Evolutionary conservation across 2,113 vertebrate genomes (phyloP), one percentile per base, ranked within the genome.

Genomic region (Harpagus bidentatus): DNA sequence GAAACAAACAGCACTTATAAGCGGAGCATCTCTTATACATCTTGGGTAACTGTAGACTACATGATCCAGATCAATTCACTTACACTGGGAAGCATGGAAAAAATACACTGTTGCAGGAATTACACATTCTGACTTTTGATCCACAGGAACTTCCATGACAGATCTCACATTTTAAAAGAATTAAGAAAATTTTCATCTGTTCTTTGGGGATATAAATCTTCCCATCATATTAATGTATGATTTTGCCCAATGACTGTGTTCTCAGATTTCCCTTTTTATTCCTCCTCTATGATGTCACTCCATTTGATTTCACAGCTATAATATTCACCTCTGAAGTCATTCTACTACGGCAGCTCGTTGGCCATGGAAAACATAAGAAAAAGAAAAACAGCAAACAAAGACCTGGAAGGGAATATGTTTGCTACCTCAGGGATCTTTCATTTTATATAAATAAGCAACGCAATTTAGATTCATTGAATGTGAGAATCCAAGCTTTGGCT

Each of bases 51-150:
- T 3, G 11, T 3, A 82, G 52, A 56, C 71, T 63, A 50, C 34
- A 77, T 26, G 62, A 77, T 92, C 66, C 66, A 79, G 82, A 91
- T 82, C 88, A 87, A 86, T 96, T 97, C 86, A 59, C 43, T 91
- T 94, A 77, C n/a, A 8, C 85, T 62, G 89, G 93, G 89, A 91
- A 86, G 53, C 43, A 63, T 0, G 7, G 36, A 26, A 23, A 85
- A 88, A 90, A 82, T 3, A 25, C n/a, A 88, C 23, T 34, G 6
- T 25, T 65, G 86, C 47, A 83, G 67, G 69, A 96, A 91, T 50
- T 83, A 42, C 17, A 65, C 5, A 87, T 87, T 58, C 77, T 55
- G 28, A 48, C 19, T 93, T 89, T 36, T 62, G 63, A 89, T 47
- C 28, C 69, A 84, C 61, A 86, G 11, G 16, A 86, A 77, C 31